Evolutionary conservation across 1,140 invertebrate genomes (phyloP), one percentile per base, ranked within the genome.

Genomic region (Phymorhynchus buccinoides): DNA sequence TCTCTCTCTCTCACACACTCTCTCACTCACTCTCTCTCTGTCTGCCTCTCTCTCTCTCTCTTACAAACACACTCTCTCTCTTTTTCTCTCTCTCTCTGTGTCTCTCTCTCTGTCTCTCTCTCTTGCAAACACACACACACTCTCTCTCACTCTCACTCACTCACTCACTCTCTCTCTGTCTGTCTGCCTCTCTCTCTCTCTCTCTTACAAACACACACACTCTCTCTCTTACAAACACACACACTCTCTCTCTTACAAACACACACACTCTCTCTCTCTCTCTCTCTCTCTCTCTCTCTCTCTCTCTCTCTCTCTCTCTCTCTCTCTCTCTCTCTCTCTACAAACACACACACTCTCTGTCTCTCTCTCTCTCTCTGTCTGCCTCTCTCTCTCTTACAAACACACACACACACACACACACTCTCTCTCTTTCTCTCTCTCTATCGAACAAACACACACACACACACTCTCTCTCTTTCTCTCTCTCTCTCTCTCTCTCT

Each of bases 61-160:
- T n/a, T n/a, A n/a, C n/a, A n/a, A 7, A 9, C 16, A 4, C 6
- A 4, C 16, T 3, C 6, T 30, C 16, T 30, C 4, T 30, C 16
- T 30, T 6, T 48, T 6, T 73, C 68, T 73, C n/a, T 73, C 68
- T 73, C n/a, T 66, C 62, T 66, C 7, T 66, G 9, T 66, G 16
- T 66, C 62, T 66, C 7, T 66, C 62, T 66, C 7, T 66, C 62
- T 66, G 16, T 66, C 62, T 66, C 62, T 66, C 62, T 66, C 62
- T 66, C n/a, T n/a, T n/a, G n/a, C n/a, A n/a, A n/a, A n/a, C n/a
- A 16, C 62, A 16, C 62, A 4, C 62, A 4, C 62, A 4, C 62
- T 66, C 62, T 66, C 62, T 66, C 62, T 66, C 62, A 16, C 62
- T 66, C 32, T 39, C 3, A 77, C 68, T 32, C n/a, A 30, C 35